Evolutionary conservation across 2,888 invertebrate genomes (phyloP).

Genomic region (Terebella lapidaria): DNA sequence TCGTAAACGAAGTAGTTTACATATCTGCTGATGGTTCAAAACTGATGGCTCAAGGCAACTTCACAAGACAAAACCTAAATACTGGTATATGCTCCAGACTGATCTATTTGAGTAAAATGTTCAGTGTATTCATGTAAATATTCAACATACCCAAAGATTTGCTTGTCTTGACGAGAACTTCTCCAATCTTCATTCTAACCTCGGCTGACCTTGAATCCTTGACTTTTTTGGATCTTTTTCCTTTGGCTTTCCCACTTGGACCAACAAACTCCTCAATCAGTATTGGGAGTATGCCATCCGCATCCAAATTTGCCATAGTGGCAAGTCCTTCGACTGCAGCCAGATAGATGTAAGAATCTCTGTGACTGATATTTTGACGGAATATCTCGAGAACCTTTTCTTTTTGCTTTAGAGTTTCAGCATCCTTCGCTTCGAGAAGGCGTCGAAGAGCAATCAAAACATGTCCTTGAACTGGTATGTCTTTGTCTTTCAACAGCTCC

Average conservation of each 20-base stretch:
- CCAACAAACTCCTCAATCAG: slow-evolving; percentile 65
- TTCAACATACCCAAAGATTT: slow-evolving; percentile 64
- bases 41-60: too few species aligned
- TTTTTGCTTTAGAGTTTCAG: slow-evolving; percentile 57
- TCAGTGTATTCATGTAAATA: too few species aligned
- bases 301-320: slow-evolving; percentile 63
- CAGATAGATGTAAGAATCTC: slow-evolving; percentile 78
- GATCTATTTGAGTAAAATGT: neutral
- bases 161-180: slow-evolving; percentile 70
- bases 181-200: slow-evolving; percentile 73
- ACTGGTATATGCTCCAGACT: neutral
- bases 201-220: slow-evolving; percentile 28
- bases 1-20: too few species aligned
- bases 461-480: slow-evolving; percentile 77
- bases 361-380: slow-evolving; percentile 70
- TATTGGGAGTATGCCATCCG: slow-evolving; percentile 66
- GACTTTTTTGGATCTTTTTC: too few species aligned
- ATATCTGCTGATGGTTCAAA: too few species aligned
- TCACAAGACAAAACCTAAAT: neutral
- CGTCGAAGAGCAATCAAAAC: slow-evolving; percentile 70
- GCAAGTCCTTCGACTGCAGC: slow-evolving; percentile 72
- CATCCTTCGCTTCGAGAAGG: slow-evolving; percentile 66
- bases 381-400: slow-evolving; percentile 67
- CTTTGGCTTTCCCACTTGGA: neutral
- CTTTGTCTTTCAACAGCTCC: slow-evolving; percentile 65